Conservation (phyloP, 2,113 vertebrate genomes). For the Podiceps cristatus region DNA sequence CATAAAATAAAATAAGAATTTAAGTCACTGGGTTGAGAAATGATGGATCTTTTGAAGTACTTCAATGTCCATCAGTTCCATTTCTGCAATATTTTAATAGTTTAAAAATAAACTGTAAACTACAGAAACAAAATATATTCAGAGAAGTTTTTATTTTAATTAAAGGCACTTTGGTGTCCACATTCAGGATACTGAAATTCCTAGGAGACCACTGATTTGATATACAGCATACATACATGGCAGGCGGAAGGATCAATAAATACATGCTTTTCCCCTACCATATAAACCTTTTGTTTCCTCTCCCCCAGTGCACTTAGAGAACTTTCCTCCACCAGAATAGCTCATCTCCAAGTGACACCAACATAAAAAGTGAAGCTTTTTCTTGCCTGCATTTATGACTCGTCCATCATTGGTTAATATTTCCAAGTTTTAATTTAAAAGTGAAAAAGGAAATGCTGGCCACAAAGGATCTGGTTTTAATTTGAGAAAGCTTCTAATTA, state of each 20-base stretch:
- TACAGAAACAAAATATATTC: background rate
- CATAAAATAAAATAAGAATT: background rate
- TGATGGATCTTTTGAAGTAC: background rate
- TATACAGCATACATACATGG: background rate
- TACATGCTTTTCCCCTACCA: background rate
- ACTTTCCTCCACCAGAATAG: background rate
- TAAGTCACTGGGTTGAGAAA: background rate
- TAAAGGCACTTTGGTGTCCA: constrained; percentile 1
- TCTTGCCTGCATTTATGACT: background rate
- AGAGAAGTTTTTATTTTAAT: constrained; percentile 21
- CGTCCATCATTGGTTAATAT: background rate
- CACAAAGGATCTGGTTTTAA: constrained; percentile 60
- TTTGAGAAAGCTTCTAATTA: constrained; percentile 65
- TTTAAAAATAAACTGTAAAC: background rate
- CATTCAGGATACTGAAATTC: background rate
- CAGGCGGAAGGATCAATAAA: constrained; percentile 18
- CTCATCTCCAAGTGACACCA: background rate
- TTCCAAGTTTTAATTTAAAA: constrained; percentile 63
- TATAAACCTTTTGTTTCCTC: background rate
- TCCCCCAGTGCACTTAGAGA: background rate
- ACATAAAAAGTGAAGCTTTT: background rate
- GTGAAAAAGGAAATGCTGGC: constrained; percentile 62
- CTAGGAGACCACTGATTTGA: background rate
- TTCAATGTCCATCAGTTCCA: background rate
- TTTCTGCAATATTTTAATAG: background rate